Percentiles rank a stretch among this genome's conserved stretches.
Evolutionary conservation across 2,888 invertebrate genomes (phyloP).

Genomic region (Adelognathus sp.): DNA sequence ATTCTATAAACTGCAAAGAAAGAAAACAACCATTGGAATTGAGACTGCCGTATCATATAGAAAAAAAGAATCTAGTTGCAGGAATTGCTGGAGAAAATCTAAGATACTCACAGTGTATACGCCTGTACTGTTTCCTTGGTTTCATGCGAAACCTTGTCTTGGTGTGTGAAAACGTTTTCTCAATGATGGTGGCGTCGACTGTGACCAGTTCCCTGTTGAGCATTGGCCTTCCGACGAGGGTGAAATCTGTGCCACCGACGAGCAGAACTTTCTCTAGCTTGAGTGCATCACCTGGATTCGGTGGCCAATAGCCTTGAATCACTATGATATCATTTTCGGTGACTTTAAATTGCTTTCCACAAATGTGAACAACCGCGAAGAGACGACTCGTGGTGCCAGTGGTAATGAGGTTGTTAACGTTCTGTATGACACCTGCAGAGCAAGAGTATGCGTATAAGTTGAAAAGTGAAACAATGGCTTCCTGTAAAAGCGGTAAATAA

Average conservation of each 20-base stretch:
- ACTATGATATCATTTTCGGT: conserved; percentile 93
- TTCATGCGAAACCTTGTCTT: conserved; percentile 90
- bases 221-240: conserved; percentile 90
- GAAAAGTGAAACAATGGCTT: background rate
- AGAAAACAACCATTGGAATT: conserved; percentile 40
- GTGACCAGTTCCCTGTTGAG: conserved; percentile 88
- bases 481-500: too few relatives aligned
- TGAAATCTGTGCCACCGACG: conserved; percentile 90
- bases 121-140: conserved; percentile 89
- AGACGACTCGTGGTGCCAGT: conserved; percentile 84
- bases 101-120: conserved; percentile 86
- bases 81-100: background rate
- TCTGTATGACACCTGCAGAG: conserved; percentile 83
- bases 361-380: conserved; percentile 91
- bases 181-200: conserved; percentile 91
- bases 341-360: conserved; percentile 93
- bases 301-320: conserved; percentile 92
- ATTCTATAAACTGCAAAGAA: conserved; percentile 83
- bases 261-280: conserved; percentile 92
- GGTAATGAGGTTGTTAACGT: conserved; percentile 86
- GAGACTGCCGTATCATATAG: background rate
- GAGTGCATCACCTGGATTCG: conserved; percentile 90
- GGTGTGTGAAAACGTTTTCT: conserved; percentile 91
- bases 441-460: background rate
- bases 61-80: conserved; percentile 23